Conservation (phyloP, 2,113 vertebrate species). For the Morone chrysops region DNA sequence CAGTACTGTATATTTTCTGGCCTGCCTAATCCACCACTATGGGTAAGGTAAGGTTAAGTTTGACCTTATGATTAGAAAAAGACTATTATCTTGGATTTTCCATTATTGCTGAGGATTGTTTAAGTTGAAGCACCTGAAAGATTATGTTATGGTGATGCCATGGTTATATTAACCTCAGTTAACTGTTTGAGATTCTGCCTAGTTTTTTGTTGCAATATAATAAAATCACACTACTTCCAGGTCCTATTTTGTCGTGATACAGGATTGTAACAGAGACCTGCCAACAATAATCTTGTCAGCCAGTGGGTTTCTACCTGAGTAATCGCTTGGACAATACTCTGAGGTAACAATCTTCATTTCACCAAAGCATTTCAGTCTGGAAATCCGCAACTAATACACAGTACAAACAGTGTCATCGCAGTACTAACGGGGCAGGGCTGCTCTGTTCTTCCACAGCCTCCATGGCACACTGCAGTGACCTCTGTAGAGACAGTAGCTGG, state of each 20-base stretch:
- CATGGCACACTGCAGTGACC: conserved; percentile 94
- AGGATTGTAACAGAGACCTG: not conserved
- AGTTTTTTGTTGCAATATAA: not conserved
- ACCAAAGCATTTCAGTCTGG: not conserved
- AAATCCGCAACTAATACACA: not conserved
- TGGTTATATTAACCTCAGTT: not conserved
- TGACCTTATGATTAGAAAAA: not conserved
- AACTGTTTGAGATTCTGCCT: not conserved
- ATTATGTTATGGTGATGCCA: not conserved
- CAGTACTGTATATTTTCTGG: not conserved
- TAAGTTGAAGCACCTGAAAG: not conserved
- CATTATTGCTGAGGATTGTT: not conserved
- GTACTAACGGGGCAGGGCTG: conserved; percentile 82
- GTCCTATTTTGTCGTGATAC: not conserved
- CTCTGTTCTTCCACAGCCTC: conserved; percentile 94
- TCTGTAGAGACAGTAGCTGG: conserved; percentile 94
- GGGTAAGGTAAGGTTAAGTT: not conserved
- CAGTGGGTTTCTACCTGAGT: not conserved
- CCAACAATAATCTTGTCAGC: not conserved
- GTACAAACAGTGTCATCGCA: not conserved
- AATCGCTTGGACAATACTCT: not conserved
- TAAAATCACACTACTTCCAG: not conserved
- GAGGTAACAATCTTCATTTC: not conserved
- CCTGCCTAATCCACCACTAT: not conserved
- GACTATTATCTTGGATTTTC: not conserved